Evolutionary conservation across 2,888 invertebrate species (phyloP).

Genomic region (Lasius platythorax): DNA sequence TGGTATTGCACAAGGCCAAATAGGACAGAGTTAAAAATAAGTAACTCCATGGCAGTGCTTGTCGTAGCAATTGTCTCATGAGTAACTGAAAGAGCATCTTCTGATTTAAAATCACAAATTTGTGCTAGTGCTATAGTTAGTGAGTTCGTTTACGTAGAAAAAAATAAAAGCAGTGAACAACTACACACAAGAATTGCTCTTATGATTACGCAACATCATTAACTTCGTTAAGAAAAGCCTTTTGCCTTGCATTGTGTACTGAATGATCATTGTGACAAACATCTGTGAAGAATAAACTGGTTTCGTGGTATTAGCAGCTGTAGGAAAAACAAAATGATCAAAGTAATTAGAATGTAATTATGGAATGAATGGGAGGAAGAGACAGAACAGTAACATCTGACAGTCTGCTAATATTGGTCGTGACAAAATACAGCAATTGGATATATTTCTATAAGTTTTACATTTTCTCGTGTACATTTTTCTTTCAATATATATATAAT

Average conservation of each 20-base stretch:
- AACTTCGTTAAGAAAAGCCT: slow-evolving; percentile 59
- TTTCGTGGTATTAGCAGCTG: slow-evolving; percentile 55
- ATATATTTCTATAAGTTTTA: not conserved
- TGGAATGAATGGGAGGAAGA: slow-evolving; percentile 22
- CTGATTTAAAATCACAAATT: slow-evolving; percentile 48
- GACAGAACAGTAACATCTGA: slow-evolving; percentile 24
- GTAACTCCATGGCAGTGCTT: slow-evolving; percentile 69
- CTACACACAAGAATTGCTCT: slow-evolving; percentile 51
- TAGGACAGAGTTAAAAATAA: slow-evolving; percentile 83
- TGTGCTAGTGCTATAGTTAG: slow-evolving; percentile 10
- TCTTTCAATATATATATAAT: slow-evolving; percentile 13
- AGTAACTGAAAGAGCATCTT: slow-evolving; percentile 54
- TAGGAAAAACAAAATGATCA: slow-evolving; percentile 62
- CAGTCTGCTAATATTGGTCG: slow-evolving; percentile 39
- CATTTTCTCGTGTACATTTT: not conserved
- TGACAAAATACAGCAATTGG: slow-evolving; percentile 15
- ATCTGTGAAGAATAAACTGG: slow-evolving; percentile 69
- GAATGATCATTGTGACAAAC: slow-evolving; percentile 64
- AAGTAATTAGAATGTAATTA: slow-evolving; percentile 65
- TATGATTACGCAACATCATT: slow-evolving; percentile 66
- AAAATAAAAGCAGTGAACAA: slow-evolving; percentile 50
- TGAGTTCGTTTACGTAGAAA: slow-evolving; percentile 44
- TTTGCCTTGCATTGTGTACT: slow-evolving; percentile 56
- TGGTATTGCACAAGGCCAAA: slow-evolving; percentile 83
- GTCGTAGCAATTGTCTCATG: slow-evolving; percentile 60